Conservation (phyloP, 1,140 invertebrate genomes). For the Nephila pilipes region DNA sequence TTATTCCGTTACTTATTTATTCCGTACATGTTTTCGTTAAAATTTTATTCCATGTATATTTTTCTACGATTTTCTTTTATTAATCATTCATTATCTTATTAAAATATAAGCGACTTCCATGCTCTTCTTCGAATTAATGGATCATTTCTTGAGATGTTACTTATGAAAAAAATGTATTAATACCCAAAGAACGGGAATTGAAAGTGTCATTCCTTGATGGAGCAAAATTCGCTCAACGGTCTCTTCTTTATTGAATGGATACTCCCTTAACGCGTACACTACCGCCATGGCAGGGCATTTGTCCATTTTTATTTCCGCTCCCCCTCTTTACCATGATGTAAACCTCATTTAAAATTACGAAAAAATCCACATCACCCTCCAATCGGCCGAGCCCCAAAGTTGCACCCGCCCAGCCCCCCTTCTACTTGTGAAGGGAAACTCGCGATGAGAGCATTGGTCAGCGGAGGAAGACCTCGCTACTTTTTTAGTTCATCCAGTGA, state of each 20-base stretch:
- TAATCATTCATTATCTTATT: too few species aligned
- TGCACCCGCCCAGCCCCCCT: background rate
- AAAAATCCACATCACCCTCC: conserved; percentile 41
- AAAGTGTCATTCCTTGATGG: too few species aligned
- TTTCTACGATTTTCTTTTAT: too few species aligned
- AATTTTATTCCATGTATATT: too few species aligned
- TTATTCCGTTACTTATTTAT: too few species aligned
- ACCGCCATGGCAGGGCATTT: background rate
- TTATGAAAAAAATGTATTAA: too few species aligned
- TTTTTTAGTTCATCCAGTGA: background rate
- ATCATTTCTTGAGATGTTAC: too few species aligned
- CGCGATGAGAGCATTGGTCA: conserved; percentile 28
- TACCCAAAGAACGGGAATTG: too few species aligned
- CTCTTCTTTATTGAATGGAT: conserved; percentile 7
- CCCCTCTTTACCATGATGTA: conserved; percentile 22
- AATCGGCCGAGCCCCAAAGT: conserved; percentile 16
- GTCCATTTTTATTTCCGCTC: conserved; percentile 61
- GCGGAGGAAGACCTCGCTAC: background rate
- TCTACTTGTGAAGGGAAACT: background rate
- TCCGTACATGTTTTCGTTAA: too few species aligned
- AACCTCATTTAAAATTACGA: conserved; percentile 63
- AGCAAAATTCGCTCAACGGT: too few species aligned
- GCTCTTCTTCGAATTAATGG: too few species aligned
- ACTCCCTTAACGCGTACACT: conserved; percentile 22
- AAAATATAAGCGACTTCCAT: too few species aligned